Conservation (phyloP, 2,797 vertebrate genomes). For the Gymnoscopelus braueri region DNA sequence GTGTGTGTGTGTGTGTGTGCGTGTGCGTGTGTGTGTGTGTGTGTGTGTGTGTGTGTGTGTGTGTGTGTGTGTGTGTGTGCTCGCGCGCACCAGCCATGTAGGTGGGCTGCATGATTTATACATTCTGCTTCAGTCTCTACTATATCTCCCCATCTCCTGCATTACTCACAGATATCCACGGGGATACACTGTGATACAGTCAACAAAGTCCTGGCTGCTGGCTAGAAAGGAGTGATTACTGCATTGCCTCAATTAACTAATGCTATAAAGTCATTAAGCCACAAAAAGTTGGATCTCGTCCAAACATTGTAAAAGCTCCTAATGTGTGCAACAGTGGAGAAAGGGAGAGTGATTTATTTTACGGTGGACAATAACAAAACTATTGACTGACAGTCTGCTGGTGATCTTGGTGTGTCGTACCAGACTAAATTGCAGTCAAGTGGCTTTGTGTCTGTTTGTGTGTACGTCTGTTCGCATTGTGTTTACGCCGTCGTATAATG, state of each 20-base stretch:
- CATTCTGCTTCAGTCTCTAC: conserved; percentile 26
- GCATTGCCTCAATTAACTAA: conserved; percentile 33
- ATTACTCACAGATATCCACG: conserved; percentile 42
- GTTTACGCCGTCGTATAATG: conserved; percentile 37
- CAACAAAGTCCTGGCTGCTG: conserved; percentile 7
- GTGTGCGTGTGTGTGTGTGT: conserved; percentile 13
- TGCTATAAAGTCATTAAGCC: conserved; percentile 19
- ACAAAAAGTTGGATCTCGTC: conserved; percentile 21
- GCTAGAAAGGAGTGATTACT: conserved; percentile 20
- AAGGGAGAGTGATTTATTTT: conserved; percentile 43
- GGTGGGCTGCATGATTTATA: conserved; percentile 39
- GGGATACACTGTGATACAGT: conserved; percentile 24
- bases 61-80: conserved; percentile 30
- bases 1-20: conserved; percentile 6
- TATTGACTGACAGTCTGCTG: neutral
- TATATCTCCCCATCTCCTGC: conserved; percentile 21
- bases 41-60: conserved; percentile 31
- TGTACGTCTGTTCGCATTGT: conserved; percentile 44
- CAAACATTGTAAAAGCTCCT: conserved; percentile 30
- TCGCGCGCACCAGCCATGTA: conserved; percentile 43
- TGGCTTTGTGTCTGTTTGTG: conserved; percentile 5
- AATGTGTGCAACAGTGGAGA: conserved; percentile 10
- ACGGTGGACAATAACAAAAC: conserved; percentile 21
- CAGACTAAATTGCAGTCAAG: neutral
- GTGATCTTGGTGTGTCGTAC: conserved; percentile 5